Evolutionary conservation across 2,113 vertebrate genomes (phyloP), one percentile per base, ranked within the genome.

Genomic region (Phodopus roborovskii): DNA sequence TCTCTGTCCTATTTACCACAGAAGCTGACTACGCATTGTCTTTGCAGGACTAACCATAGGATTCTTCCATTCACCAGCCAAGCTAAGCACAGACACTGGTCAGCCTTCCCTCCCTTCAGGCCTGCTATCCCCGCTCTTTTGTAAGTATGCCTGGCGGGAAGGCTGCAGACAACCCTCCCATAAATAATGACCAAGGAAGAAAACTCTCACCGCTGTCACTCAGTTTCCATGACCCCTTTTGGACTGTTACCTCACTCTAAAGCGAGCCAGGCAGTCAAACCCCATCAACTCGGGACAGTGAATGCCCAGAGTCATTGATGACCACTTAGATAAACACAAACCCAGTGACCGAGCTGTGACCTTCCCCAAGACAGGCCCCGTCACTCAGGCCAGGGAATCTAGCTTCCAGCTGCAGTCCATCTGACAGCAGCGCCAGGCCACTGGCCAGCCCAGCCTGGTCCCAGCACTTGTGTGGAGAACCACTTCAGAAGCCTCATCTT

Each of bases 131-230:
- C 58, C 0, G 78, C 45, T 86, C 26, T n/a, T 33, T 64, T 3
- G 1, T 30, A 83, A 1, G 28, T 3, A 10, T 20, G 13, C 53
- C 1, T 28, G 56, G 26, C 0, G 3, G 77, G 53, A 13, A 16
- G 17, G 5, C 62, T 28, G 42, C 20, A 78, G 9, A 10, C 17
- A n/a, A 48, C 22, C n/a, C 28, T 0, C 26, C 42, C 4, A 0
- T 91, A 81, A 92, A 88, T 24, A 87, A 48, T 5, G 82, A 62
- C 6, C 24, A 15, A 75, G 66, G 48, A 24, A 70, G 66, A 56
- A 81, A 91, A 39, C 42, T 6, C 85, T 36, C 8, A 33, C 10
- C 1, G 53, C 60, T 20, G 19, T 24, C 45, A 36, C 24, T 6
- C 0, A 4, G 56, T 82, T 77, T 48, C 96, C 81, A 30, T 22